Evolutionary conservation across 1,140 invertebrate species (phyloP).

Genomic region (Cyclargus thomasi): DNA sequence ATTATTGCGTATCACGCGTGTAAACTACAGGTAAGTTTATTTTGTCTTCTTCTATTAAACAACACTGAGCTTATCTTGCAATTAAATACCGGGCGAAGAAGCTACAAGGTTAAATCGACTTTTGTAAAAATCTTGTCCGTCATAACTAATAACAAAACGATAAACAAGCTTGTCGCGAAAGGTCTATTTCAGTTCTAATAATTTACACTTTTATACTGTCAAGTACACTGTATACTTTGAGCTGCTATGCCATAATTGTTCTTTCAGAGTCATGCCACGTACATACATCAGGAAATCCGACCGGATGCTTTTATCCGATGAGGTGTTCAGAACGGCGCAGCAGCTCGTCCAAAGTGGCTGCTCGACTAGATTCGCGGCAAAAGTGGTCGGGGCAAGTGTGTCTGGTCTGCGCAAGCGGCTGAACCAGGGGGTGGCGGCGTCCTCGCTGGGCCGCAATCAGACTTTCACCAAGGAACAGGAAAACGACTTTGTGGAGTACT

Average conservation of each 20-base stretch:
- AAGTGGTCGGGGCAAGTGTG: background rate
- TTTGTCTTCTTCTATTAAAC: too few relatives aligned
- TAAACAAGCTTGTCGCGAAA: too few relatives aligned
- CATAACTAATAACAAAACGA: too few relatives aligned
- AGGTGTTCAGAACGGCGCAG: background rate
- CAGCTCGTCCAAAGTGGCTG: background rate
- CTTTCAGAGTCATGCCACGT: background rate
- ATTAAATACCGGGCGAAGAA: background rate
- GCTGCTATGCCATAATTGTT: background rate
- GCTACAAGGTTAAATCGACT: background rate
- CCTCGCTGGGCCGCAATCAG: conserved; percentile 24
- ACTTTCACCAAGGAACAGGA: background rate
- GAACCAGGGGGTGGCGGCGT: conserved; percentile 29
- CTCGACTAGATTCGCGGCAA: background rate
- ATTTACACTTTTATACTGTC: too few relatives aligned
- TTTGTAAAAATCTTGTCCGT: too few relatives aligned
- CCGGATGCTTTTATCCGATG: background rate
- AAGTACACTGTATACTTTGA: background rate
- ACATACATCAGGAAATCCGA: background rate
- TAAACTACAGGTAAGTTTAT: background rate
- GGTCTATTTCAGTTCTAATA: too few relatives aligned
- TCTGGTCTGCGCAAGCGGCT: background rate
- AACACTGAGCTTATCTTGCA: too few relatives aligned
- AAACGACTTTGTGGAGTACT: background rate
- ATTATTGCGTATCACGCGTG: background rate